phyloP scores from a whole-genome alignment of 2,888 invertebrate genomes.

The Melipona beecheii region DNA sequence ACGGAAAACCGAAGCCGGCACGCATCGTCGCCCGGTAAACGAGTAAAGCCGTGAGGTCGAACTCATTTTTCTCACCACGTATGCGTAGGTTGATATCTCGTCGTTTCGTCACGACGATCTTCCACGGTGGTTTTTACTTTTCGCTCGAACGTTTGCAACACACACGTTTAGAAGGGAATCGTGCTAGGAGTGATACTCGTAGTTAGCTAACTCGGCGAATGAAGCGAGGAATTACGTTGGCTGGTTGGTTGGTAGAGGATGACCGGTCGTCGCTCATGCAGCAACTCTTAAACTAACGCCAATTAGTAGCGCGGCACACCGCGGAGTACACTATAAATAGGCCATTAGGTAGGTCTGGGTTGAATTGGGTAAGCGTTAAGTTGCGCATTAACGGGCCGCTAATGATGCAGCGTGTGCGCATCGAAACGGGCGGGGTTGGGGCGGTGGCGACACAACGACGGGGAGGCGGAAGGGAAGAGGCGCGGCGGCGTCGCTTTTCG shows the following conservation, averaged over 20 bases:
- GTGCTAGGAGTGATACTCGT: not conserved
- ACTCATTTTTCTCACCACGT: not conserved
- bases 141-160: not conserved
- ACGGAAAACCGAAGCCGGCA: no score
- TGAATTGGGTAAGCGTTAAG: conserved; percentile 67
- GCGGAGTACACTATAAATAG: conserved; percentile 65
- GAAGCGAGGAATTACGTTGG: not conserved
- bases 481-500: not conserved
- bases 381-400: conserved; percentile 59
- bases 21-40: not conserved
- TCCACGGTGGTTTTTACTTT: not conserved
- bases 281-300: conserved; percentile 68
- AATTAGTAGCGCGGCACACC: conserved; percentile 61
- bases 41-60: not conserved
- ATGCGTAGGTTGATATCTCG: not conserved
- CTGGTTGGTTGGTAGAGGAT: conserved; percentile 46
- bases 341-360: conserved; percentile 69
- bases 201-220: not conserved
- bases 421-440: no score
- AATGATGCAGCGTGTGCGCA: conserved; percentile 50
- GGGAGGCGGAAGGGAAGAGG: not conserved
- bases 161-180: not conserved
- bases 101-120: not conserved
- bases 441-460: not conserved
- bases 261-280: conserved; percentile 41